Evolutionary conservation across 2,113 vertebrate genomes (phyloP).

Genomic region (Panthera tigris): DNA sequence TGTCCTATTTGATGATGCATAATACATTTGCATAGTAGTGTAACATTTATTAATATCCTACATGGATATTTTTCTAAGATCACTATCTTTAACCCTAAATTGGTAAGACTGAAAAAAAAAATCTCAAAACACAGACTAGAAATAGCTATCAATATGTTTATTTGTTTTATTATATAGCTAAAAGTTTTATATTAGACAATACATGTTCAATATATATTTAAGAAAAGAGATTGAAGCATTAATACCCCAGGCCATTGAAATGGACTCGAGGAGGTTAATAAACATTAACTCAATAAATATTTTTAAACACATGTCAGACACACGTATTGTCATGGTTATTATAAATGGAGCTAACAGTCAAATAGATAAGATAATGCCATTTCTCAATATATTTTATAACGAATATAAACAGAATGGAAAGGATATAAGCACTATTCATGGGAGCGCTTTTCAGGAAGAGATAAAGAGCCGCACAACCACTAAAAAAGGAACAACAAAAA

Average conservation of each 20-base stretch:
- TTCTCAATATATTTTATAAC: not conserved
- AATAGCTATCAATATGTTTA: not conserved
- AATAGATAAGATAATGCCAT: not conserved
- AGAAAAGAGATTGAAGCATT: not conserved
- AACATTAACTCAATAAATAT: not conserved
- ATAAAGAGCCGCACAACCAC: fast-evolving
- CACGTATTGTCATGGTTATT: not conserved
- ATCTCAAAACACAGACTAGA: not conserved
- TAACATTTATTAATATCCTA: not conserved
- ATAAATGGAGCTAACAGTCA: not conserved
- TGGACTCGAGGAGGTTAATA: not conserved
- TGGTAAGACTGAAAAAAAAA: not conserved
- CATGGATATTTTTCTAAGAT: not conserved
- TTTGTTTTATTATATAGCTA: not conserved
- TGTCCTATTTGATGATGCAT: not conserved
- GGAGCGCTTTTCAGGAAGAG: not conserved
- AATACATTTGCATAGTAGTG: not conserved
- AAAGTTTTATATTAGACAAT: not conserved
- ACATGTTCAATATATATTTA: not conserved
- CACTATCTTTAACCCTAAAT: not conserved
- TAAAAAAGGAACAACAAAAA: not conserved
- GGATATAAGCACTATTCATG: not conserved
- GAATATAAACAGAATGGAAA: not conserved
- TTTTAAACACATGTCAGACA: not conserved
- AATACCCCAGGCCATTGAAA: not conserved